These are phyloP conservation scores for Apocheima hispidaria DNA, from an alignment of 2,888 invertebrate species.

Conservation along the genomic window DNA sequence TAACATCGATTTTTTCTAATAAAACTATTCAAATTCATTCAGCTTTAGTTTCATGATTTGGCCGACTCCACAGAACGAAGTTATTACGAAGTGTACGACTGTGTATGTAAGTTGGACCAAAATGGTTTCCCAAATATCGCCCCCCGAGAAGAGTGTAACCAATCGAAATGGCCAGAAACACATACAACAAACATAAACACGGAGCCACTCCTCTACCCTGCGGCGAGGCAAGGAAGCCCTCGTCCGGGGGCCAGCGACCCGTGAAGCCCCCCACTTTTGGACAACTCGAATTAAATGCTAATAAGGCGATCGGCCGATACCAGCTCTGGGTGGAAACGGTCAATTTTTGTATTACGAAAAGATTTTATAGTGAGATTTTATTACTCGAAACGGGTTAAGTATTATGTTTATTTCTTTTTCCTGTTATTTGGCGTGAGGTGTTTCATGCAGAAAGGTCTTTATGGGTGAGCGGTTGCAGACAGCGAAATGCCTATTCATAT, in stretches of 20 bases:
- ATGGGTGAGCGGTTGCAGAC: conserved; percentile 24
- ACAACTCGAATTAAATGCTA: conserved; percentile 83
- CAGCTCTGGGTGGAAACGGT: conserved; percentile 54
- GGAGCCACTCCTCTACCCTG: conserved; percentile 68
- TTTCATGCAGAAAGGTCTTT: conserved; percentile 36
- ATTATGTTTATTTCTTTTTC: conserved; percentile 40
- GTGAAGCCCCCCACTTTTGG: conserved; percentile 78
- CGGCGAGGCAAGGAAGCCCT: conserved; percentile 77
- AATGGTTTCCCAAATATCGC: conserved; percentile 50
- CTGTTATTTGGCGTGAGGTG: conserved; percentile 38
- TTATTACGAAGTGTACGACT: conserved; percentile 1
- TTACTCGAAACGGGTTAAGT: conserved; percentile 43
- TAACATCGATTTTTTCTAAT: too few relatives aligned
- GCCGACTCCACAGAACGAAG: neutral
- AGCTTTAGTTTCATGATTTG: too few relatives aligned
- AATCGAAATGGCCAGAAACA: conserved; percentile 59
- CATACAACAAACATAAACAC: conserved; percentile 61
- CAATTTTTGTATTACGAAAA: conserved; percentile 48
- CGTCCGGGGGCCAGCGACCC: conserved; percentile 82
- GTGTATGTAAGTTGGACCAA: conserved; percentile 24
- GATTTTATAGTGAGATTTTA: conserved; percentile 45
- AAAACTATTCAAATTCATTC: too few relatives aligned
- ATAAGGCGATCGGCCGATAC: conserved; percentile 77
- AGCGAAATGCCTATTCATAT: conserved; percentile 44
- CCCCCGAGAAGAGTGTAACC: conserved; percentile 58